Base-by-base conservation (phyloP, 2,797 vertebrate genomes). In the Fundulus diaphanus region DNA sequence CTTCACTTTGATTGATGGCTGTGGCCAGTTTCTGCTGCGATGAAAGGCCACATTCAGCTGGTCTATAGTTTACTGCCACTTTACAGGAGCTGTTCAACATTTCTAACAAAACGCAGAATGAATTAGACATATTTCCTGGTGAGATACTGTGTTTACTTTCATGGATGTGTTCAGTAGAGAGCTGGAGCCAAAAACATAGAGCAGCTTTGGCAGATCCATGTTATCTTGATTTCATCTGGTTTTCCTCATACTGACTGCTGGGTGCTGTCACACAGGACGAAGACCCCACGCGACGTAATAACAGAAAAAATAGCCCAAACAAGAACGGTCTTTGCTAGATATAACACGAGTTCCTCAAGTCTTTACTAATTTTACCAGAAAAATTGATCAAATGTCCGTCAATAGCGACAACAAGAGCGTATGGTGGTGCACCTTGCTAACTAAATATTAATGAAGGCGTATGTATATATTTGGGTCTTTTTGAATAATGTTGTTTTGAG, bases 121-220 rank as follows among this genome's bases (percentile, higher is more conserved):
- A 72, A 42, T 69, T 33, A 68, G 13, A 31, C 63, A 27, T 51
- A n/a, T 22, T 61, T 49, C 29, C 24, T 6, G 11, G 48, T 42
- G 31, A 61, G 33, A 59, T n/a, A 6, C n/a, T n/a, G n/a, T n/a
- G n/a, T 35, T 65, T 27, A 27, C 59, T 74, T 33, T 49, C 22
- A 2, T 42, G 24, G 40, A 40, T 74, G 51, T 72, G 44, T 63
- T 27, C 13, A 61, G 54, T 37, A 18, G 33, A 76, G 52, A 76
- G 61, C 61, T 15, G 61, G 35, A 65, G 61, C 0, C 9, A 40
- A 13, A 40, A 65, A 15, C 24, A n/a, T 24, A 52, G 9, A 52
- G 20, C 35, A n/a, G 51, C 7, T n/a, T 27, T 11, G n/a, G 24
- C 11, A 27, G n/a, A 54, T 54, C 9, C 12, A n/a, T 40, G 13